Percentiles rank a stretch among this genome's conserved stretches.
phyloP scores from a whole-genome alignment of 2,888 invertebrate genomes.

The Eueremaeus valkanovi region DNA sequence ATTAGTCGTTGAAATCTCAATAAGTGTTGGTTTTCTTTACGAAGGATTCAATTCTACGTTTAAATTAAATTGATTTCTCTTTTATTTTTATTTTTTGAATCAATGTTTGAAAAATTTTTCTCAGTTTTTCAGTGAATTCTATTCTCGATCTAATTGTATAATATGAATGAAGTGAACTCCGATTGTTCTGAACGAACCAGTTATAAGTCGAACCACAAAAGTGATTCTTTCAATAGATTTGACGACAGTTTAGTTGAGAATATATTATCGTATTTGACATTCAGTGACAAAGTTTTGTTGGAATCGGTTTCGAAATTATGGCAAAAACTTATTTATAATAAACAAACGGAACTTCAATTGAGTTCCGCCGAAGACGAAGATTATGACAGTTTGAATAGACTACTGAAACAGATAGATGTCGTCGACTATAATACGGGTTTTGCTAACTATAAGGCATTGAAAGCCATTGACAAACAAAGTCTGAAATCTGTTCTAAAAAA shows the following conservation, averaged over 20 bases:
- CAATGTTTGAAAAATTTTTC: too few species aligned
- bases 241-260: not conserved
- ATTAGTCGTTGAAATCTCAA: too few species aligned
- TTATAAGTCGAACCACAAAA: too few species aligned
- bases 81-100: too few species aligned
- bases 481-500: not conserved
- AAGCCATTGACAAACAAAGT: not conserved
- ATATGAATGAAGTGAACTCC: too few species aligned
- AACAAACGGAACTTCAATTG: conserved; percentile 3
- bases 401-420: not conserved
- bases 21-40: too few species aligned
- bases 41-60: too few species aligned
- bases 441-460: not conserved
- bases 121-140: too few species aligned
- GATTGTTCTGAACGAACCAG: too few species aligned
- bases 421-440: not conserved
- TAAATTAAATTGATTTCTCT: too few species aligned
- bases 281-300: not conserved
- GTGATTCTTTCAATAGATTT: conserved; percentile 22
- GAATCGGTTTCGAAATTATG: not conserved
- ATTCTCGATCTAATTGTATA: too few species aligned
- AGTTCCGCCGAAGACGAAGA: not conserved
- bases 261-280: conserved; percentile 5
- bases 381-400: not conserved
- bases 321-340: not conserved